Conservation (phyloP, 2,888 invertebrate species). For the Ormyrus pomaceus region DNA sequence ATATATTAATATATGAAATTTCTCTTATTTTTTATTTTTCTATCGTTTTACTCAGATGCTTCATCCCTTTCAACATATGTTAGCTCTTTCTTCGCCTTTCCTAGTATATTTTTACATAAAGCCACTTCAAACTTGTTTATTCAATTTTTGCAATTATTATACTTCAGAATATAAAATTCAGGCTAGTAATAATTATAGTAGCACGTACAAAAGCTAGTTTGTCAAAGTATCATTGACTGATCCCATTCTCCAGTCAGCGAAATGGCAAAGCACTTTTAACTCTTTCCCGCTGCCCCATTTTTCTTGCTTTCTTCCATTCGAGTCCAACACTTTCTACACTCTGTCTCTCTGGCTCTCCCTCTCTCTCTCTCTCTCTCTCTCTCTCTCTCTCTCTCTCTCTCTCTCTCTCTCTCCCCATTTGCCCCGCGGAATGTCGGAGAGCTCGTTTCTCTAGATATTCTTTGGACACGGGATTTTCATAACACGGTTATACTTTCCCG, state of each 20-base stretch:
- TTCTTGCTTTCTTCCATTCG: no score
- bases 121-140: no score
- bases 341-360: neutral
- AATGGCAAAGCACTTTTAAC: neutral
- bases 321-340: no score
- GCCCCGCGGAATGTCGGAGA: neutral
- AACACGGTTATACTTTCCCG: conserved; percentile 50
- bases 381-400: neutral
- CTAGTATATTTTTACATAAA: no score
- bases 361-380: neutral
- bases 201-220: neutral
- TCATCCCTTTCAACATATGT: no score
- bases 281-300: neutral
- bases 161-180: no score
- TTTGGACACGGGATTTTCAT: conserved; percentile 7
- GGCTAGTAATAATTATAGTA: no score
- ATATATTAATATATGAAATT: no score
- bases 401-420: neutral
- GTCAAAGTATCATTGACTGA: neutral
- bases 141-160: no score
- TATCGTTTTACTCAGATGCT: no score
- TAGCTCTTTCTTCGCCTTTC: no score
- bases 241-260: neutral
- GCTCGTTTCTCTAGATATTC: neutral
- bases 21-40: no score